phyloP scores from a whole-genome alignment of 2,888 invertebrate genomes.

The Strigamia transsilvanica region DNA sequence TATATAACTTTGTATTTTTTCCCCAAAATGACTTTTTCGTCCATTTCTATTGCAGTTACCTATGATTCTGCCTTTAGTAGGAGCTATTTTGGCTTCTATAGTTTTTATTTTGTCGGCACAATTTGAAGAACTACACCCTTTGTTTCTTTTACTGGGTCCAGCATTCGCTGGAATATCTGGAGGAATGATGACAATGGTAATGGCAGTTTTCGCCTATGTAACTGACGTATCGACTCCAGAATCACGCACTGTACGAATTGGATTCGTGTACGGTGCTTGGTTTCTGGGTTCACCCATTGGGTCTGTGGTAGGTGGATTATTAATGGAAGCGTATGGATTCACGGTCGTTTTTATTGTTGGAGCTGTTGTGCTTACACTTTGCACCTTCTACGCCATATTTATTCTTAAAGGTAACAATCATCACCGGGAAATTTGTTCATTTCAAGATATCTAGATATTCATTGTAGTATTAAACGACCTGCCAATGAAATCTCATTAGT shows the following conservation, averaged over 20 bases:
- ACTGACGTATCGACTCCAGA: conserved; percentile 22
- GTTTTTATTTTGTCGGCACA: conserved; percentile 33
- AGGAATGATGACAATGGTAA: conserved; percentile 46
- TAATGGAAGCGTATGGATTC: not conserved
- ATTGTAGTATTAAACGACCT: too few species aligned
- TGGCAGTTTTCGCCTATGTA: conserved; percentile 50
- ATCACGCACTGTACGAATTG: conserved; percentile 40
- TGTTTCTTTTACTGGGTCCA: conserved; percentile 44
- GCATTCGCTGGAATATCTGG: conserved; percentile 36
- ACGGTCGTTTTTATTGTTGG: not conserved
- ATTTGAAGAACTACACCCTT: conserved; percentile 34
- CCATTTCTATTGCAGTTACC: conserved; percentile 48
- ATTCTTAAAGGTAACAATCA: conserved; percentile 23
- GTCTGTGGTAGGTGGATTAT: conserved; percentile 30
- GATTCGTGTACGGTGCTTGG: conserved; percentile 50
- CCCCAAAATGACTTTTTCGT: not conserved
- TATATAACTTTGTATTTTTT: too few species aligned
- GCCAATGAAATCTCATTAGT: too few species aligned
- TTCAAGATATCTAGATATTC: too few species aligned
- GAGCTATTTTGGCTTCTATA: conserved; percentile 11
- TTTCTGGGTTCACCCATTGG: conserved; percentile 49
- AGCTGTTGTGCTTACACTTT: not conserved
- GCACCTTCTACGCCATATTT: conserved; percentile 22
- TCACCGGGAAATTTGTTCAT: too few species aligned
- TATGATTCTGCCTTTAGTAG: conserved; percentile 37